These are phyloP conservation scores for Battus philenor DNA, from an alignment of 1,140 invertebrate genomes.

Conservation along the genomic window DNA sequence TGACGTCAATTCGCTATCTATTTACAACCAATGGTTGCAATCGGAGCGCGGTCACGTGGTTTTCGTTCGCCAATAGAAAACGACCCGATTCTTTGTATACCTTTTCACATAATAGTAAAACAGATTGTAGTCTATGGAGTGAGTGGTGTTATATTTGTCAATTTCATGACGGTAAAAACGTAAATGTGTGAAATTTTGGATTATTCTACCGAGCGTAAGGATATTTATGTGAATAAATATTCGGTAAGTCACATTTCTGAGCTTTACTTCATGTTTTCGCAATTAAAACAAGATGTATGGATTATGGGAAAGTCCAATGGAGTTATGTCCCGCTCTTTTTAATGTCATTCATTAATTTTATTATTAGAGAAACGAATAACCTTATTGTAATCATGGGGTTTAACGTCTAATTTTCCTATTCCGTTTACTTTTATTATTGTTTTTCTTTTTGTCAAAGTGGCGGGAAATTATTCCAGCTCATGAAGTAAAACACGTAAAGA, in stretches of 20 bases:
- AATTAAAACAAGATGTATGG: constrained; percentile 37
- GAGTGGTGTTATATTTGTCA: constrained; percentile 75
- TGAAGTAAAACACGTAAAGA: too few species aligned
- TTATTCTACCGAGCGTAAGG: constrained; percentile 72
- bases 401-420: too few species aligned
- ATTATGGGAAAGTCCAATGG: constrained; percentile 65
- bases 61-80: constrained; percentile 55
- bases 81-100: constrained; percentile 70
- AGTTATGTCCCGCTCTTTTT: constrained; percentile 72
- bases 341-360: constrained; percentile 52
- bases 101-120: constrained; percentile 71
- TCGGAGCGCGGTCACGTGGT: constrained; percentile 57
- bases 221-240: constrained; percentile 76
- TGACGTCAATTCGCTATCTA: constrained; percentile 38
- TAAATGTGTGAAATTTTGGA: constrained; percentile 77
- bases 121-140: constrained; percentile 73
- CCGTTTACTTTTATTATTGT: too few species aligned
- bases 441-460: too few species aligned
- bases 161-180: constrained; percentile 71
- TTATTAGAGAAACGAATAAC: constrained; percentile 19
- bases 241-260: constrained; percentile 60
- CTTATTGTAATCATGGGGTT: constrained; percentile 8
- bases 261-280: constrained; percentile 23
- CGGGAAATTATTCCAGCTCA: constrained; percentile 44
- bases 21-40: constrained; percentile 46